phyloP scores from a whole-genome alignment of 2,888 invertebrate genomes.

The Schizaphis graminum region DNA sequence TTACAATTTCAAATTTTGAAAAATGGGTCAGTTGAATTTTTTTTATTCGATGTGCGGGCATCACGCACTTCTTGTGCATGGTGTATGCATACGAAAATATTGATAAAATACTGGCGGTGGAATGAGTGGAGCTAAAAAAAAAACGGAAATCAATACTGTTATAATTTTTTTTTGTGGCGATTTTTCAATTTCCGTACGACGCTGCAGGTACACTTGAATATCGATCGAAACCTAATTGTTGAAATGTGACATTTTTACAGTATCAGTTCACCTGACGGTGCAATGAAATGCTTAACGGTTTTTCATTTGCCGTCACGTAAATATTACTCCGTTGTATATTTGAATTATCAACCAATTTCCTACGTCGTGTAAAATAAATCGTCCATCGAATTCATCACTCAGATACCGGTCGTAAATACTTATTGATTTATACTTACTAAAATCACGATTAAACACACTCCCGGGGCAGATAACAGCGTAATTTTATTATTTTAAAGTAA shows the following conservation, averaged over 20 bases:
- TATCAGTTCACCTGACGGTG: no score
- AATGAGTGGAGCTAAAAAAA: no score
- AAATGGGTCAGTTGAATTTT: no score
- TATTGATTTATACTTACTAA: background rate
- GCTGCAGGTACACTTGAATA: background rate
- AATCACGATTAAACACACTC: background rate
- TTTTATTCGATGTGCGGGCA: background rate
- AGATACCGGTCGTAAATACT: background rate
- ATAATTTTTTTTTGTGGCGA: background rate
- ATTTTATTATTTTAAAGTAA: background rate
- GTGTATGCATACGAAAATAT: background rate
- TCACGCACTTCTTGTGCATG: background rate
- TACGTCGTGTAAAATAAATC: background rate
- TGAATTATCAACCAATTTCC: background rate
- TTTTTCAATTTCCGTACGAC: background rate
- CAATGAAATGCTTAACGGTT: background rate
- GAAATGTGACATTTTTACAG: background rate
- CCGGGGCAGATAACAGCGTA: background rate
- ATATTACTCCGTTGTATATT: background rate
- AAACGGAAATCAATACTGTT: background rate
- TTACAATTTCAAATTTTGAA: no score
- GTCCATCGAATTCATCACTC: background rate
- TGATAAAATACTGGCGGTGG: background rate
- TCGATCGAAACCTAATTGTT: background rate
- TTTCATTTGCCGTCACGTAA: background rate